Conservation (phyloP, 2,888 invertebrate species). For the Vesta saturnalis region DNA sequence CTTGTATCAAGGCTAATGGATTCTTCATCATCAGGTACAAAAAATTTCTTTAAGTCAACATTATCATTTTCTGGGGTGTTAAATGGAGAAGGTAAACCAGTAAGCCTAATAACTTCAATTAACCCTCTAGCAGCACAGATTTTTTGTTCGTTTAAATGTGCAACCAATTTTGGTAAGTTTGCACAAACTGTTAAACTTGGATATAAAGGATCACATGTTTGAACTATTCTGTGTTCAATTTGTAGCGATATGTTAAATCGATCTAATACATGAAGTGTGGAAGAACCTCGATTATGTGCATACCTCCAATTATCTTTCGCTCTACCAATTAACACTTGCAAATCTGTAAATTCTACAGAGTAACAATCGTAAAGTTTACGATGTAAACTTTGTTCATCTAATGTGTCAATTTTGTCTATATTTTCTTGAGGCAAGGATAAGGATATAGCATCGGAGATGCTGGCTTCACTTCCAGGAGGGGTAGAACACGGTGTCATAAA, state of each 20-base stretch:
- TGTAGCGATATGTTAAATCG: conserved; percentile 69
- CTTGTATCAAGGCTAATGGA: conserved; percentile 64
- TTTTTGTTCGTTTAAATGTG: conserved; percentile 92
- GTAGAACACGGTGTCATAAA: conserved; percentile 90
- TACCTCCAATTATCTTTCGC: conserved; percentile 91
- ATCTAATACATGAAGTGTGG: conserved; percentile 82
- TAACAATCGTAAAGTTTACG: conserved; percentile 82
- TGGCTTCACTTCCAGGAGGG: conserved; percentile 82
- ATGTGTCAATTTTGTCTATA: conserved; percentile 46
- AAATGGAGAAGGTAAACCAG: conserved; percentile 63
- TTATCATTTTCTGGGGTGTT: conserved; percentile 52
- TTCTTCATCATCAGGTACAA: conserved; percentile 58
- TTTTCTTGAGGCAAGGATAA: conserved; percentile 45
- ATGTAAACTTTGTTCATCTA: conserved; percentile 72
- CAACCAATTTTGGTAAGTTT: conserved; percentile 85
- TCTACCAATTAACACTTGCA: conserved; percentile 89
- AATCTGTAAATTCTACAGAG: conserved; percentile 80
- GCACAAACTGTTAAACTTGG: conserved; percentile 86
- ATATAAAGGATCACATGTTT: conserved; percentile 86
- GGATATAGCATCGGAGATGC: conserved; percentile 64
- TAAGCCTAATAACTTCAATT: conserved; percentile 59
- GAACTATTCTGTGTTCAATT: conserved; percentile 82
- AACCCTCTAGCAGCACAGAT: conserved; percentile 73
- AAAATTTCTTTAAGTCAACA: conserved; percentile 44
- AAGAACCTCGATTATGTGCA: conserved; percentile 85